Conservation (phyloP, 2,797 vertebrate genomes). For the Gobionotothen gibberifrons region DNA sequence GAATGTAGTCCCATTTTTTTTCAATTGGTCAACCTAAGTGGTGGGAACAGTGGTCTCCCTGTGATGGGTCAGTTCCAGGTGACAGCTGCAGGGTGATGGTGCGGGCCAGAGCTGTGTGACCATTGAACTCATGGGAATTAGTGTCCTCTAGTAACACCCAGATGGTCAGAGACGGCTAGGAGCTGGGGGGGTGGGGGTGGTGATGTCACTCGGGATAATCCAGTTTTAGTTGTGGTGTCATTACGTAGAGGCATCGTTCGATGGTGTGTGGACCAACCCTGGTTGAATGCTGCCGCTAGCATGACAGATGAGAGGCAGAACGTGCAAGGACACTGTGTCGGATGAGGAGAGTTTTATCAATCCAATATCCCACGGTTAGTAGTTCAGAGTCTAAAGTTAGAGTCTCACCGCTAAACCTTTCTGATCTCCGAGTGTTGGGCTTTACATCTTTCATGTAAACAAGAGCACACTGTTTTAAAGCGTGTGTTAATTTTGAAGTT, state of each 20-base stretch:
- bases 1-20: slow-evolving; percentile 25
- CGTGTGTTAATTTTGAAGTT: not conserved
- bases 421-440: slow-evolving; percentile 1
- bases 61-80: slow-evolving; percentile 70
- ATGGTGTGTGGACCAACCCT: slow-evolving; percentile 76
- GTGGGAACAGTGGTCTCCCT: slow-evolving; percentile 68
- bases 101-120: slow-evolving; percentile 51
- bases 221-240: slow-evolving; percentile 75
- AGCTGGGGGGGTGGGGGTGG: slow-evolving; percentile 20
- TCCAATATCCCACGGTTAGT: too few relatives aligned
- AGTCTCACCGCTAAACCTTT: slow-evolving; percentile 23
- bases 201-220: slow-evolving; percentile 79
- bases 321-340: not conserved
- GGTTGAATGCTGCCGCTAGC: slow-evolving; percentile 45
- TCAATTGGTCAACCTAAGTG: slow-evolving; percentile 11
- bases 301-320: slow-evolving; percentile 30
- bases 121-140: slow-evolving; percentile 73
- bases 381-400: slow-evolving; percentile 25
- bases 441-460: slow-evolving; percentile 5
- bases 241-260: slow-evolving; percentile 78
- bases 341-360: slow-evolving; percentile 9
- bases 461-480: not conserved
- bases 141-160: slow-evolving; percentile 86
- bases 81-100: slow-evolving; percentile 76
- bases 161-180: slow-evolving; percentile 57